Percentiles rank a stretch among this genome's conserved stretches.
These are phyloP conservation scores for Athalia rosae DNA, from an alignment of 2,888 invertebrate species.

Conservation along the genomic window DNA sequence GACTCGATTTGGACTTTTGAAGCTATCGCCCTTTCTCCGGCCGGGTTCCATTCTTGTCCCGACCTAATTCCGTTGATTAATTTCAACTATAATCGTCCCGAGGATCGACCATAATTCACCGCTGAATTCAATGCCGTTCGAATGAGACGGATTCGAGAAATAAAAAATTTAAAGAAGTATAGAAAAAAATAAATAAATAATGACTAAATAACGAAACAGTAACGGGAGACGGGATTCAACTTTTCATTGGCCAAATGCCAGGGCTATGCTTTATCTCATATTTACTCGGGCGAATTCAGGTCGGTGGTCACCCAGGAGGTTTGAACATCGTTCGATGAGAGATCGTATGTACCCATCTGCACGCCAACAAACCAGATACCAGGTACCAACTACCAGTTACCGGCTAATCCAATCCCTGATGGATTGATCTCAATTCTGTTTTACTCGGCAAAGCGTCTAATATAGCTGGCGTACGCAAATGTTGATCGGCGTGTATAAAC, in stretches of 20 bases:
- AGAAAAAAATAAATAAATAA: not conserved
- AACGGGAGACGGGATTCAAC: not conserved
- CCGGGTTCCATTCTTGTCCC: not conserved
- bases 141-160: not conserved
- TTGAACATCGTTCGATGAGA: conserved; percentile 27
- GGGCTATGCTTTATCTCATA: conserved; percentile 18
- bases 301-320: conserved; percentile 23
- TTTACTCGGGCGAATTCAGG: conserved; percentile 21
- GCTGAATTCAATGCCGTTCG: not conserved
- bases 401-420: not conserved
- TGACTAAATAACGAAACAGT: not conserved
- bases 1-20: not conserved
- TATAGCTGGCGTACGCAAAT: conserved; percentile 57
- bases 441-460: not conserved
- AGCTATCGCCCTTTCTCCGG: conserved; percentile 5
- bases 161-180: not conserved
- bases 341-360: conserved; percentile 14
- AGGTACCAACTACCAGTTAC: no score
- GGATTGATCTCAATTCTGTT: conserved; percentile 23
- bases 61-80: conserved; percentile 23
- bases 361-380: conserved; percentile 12
- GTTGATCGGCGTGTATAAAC: conserved; percentile 59
- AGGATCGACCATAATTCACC: conserved; percentile 10
- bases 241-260: conserved; percentile 1
- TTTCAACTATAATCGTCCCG: conserved; percentile 10